Conservation (phyloP, 2,113 vertebrate genomes). For the Cygnus buccinator region DNA sequence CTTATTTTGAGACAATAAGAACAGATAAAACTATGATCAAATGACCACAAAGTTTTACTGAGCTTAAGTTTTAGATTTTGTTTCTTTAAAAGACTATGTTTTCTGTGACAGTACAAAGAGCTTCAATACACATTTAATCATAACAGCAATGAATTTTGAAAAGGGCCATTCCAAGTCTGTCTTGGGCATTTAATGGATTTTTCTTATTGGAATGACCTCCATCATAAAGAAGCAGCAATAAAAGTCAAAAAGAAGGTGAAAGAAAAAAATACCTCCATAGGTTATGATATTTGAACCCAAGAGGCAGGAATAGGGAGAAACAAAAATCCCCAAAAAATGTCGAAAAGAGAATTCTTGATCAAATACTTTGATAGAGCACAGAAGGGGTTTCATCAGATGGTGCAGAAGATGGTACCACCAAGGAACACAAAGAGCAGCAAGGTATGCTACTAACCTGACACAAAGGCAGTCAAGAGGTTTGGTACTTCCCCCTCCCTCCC, state of each 20-base stretch:
- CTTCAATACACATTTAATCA: background rate
- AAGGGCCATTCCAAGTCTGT: background rate
- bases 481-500: too few species aligned
- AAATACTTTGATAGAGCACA: background rate
- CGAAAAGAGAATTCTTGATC: background rate
- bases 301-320: background rate
- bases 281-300: background rate
- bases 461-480: background rate
- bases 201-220: background rate
- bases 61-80: background rate
- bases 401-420: background rate
- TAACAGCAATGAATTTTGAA: background rate
- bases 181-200: background rate
- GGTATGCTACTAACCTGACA: background rate
- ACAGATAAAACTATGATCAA: background rate
- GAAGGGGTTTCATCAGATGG: background rate
- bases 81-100: background rate
- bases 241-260: background rate
- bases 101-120: background rate
- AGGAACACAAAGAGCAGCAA: background rate
- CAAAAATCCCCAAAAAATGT: background rate
- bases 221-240: background rate
- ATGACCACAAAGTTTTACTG: background rate
- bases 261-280: background rate
- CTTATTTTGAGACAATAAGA: constrained; percentile 1